Evolutionary conservation across 2,888 invertebrate genomes (phyloP), one percentile per base, ranked within the genome.

Genomic region (Cheilosia scutellata): DNA sequence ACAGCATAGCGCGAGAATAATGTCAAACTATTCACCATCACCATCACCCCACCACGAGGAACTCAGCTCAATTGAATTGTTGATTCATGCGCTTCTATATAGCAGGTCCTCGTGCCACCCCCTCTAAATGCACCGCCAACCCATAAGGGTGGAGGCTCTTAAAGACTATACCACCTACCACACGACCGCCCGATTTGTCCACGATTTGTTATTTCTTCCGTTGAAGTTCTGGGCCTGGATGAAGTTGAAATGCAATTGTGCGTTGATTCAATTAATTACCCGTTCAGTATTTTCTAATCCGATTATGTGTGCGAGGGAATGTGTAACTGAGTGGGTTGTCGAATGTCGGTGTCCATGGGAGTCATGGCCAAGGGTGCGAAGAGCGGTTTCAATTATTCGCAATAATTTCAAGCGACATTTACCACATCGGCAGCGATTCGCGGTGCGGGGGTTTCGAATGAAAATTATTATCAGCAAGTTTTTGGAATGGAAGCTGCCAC

Each of bases 241-340:
- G 25, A 25, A 66, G n/a, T n/a, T 42, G 16, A 25, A 68, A 42
- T 68, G 55, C 80, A 77, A 82, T 78, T 82, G 83, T 84, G 83
- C 80, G 84, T 86, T 80, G 75, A 66, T 72, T 66, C 71, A 76
- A 82, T 71, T 71, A 82, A 86, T 82, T 80, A 62, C 58, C 20
- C 7, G 47, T 2, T 16, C 6, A 2, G 5, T 44, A 31, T 31
- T 70, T 57, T 63, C 62, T 71, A 77, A 58, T 65, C 68, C 44
- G 47, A 47, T 62, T 62, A 57, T 70, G 63, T 76, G 80, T 27
- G 42, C 68, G 51, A 11, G 29, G 13, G 31, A 33, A 20, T 62
- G 29, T 63, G 47, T 47, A 6, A 40, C 47, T 44, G 63, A 65
- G 58, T 72, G 33, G 65, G 65, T n/a, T 53, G 51, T n/a, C 20